Conservation (phyloP, 1,140 invertebrate genomes). For the Caerostris darwini region DNA sequence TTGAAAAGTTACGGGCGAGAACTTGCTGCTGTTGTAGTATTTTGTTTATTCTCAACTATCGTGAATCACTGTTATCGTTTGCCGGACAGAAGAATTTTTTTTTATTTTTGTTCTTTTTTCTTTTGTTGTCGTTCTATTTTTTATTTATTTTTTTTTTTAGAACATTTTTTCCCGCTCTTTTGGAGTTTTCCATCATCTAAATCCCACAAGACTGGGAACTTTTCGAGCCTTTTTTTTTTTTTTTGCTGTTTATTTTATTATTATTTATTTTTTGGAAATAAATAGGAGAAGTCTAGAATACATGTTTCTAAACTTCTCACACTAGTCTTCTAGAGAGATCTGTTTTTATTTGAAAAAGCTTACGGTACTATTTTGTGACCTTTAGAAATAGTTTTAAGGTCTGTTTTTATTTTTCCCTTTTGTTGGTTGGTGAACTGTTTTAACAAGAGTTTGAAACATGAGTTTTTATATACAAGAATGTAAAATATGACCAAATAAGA, state of each 20-base stretch:
- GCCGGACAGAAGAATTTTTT: conserved; percentile 58
- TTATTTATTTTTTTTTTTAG: neutral
- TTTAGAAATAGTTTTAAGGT: conserved; percentile 16
- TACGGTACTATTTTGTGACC: neutral
- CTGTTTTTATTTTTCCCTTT: neutral
- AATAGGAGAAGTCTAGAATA: neutral
- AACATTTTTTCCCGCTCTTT: neutral
- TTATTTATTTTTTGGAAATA: neutral
- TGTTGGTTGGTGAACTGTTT: neutral
- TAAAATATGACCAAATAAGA: neutral
- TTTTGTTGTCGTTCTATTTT: neutral
- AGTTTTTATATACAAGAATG: neutral
- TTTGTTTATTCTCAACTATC: conserved; percentile 63
- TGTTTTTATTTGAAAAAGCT: neutral
- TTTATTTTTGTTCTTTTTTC: neutral
- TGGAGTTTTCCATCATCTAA: conserved; percentile 5
- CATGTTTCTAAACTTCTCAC: conserved; percentile 54
- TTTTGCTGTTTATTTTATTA: neutral
- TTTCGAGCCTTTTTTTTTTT: conserved; percentile 14
- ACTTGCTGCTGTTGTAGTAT: neutral
- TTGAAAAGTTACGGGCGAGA: conserved; percentile 37
- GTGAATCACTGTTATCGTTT: conserved; percentile 66
- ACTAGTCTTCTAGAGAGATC: conserved; percentile 8
- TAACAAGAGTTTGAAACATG: neutral
- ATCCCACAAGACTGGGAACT: conserved; percentile 54